Base-by-base conservation (phyloP, 2,113 vertebrate species). In the Hypomesus transpacificus region DNA sequence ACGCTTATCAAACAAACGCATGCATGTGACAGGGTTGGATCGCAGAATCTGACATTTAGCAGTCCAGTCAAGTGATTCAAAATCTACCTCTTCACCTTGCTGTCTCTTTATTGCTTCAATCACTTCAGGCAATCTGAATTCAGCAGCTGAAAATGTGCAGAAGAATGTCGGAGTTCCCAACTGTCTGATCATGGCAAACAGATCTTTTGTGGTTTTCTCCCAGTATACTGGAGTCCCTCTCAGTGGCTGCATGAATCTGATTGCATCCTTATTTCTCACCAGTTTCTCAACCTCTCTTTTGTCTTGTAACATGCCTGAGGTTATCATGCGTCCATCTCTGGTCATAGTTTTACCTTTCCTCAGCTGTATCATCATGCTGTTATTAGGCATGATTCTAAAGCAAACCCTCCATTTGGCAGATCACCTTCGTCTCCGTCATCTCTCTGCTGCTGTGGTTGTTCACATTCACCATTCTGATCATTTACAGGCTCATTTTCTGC, bases 311-410 rank as follows among this genome's bases (percentile, higher is more conserved):
- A 24, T 24, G 24, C 24, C 24, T 24, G 24, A 24, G 24, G 24
- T 24, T 24, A 24, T 24, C 24, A 1, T 24, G 24, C 24, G 24
- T 24, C 24, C 24, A 24, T 24, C 24, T 24, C 24, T 24, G 24
- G 24, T 24, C 24, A 24, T 24, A 24, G 24, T 24, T 24, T 24
- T 24, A 24, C 24, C 24, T 24, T 24, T 24, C 24, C 24, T 24
- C 24, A 24, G 24, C 24, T 24, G 24, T 24, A 24, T 24, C 24
- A 24, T 24, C 24, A 24, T 24, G 24, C 24, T 24, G 24, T 24
- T 24, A 24, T 24, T 24, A 81, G 69, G 34, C 76, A 79, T 58
- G 80, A 70, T 28, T 78, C 76, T 0, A 80, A 50, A 3, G 14
- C 31, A 53, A 80, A 46, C 1, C 75, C 75, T 51, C 34, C 51